A percentile compares a stretch with the other conserved stretches of the same genome.
Conservation (phyloP, 2,888 invertebrate species). For the Eupithecia inturbata region DNA sequence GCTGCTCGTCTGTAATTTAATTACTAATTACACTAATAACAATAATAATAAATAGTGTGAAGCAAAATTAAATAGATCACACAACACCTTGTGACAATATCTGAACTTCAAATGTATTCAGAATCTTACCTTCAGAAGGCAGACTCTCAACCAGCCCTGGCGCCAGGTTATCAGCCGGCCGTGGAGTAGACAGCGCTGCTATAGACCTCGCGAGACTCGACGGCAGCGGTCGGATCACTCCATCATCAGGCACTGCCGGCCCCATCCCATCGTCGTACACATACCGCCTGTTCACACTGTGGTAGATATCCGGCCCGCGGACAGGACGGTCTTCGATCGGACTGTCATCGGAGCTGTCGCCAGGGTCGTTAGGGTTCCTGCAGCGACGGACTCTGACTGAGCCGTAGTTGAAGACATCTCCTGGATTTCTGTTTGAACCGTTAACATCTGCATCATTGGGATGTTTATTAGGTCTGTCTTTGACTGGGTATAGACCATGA, state of each 20-base stretch:
- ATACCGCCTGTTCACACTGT: neutral
- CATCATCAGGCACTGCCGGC: conserved; percentile 25
- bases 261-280: conserved; percentile 20
- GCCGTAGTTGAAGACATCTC: neutral
- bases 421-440: neutral
- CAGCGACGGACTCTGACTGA: neutral
- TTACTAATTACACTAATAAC: too few relatives aligned
- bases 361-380: conserved; percentile 5
- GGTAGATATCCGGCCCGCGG: neutral
- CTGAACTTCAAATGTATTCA: neutral
- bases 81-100: neutral
- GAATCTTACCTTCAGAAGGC: conserved; percentile 87
- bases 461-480: conserved; percentile 1
- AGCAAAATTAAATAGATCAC: neutral
- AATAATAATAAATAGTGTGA: neutral
- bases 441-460: neutral
- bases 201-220: conserved; percentile 86
- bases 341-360: conserved; percentile 8
- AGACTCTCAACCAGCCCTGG: conserved; percentile 87
- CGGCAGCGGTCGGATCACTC: conserved; percentile 61
- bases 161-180: conserved; percentile 84
- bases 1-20: too few relatives aligned
- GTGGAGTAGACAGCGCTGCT: conserved; percentile 84
- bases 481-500: neutral
- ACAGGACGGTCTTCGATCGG: neutral